Evolutionary conservation across 2,797 vertebrate species (phyloP).

Genomic region (Ficedula albicollis): DNA sequence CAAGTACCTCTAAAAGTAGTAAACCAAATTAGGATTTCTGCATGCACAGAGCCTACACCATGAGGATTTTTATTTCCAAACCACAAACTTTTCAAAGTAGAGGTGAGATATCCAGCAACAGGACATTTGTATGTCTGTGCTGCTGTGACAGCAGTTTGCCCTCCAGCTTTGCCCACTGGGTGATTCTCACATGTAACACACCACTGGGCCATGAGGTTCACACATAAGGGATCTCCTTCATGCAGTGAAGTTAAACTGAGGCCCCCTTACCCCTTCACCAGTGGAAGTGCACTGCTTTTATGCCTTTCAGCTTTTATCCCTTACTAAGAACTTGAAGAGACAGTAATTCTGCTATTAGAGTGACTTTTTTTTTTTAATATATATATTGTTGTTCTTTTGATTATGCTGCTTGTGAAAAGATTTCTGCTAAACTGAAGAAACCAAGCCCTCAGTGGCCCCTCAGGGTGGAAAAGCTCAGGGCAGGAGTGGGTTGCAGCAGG

Average conservation of each 20-base stretch:
- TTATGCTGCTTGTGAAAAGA: not conserved
- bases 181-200: not conserved
- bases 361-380: not conserved
- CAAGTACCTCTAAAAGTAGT: not conserved
- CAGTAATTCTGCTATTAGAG: not conserved
- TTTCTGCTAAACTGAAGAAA: not conserved
- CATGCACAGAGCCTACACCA: rapidly evolving
- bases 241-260: not conserved
- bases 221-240: not conserved
- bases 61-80: not conserved
- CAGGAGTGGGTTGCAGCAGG: not conserved
- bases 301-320: not conserved
- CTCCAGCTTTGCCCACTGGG: not conserved
- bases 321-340: not conserved
- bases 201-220: not conserved
- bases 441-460: not conserved
- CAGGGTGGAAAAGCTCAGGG: not conserved
- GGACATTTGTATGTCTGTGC: not conserved
- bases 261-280: not conserved
- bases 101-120: not conserved
- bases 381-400: not conserved
- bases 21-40: not conserved
- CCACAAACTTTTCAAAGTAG: not conserved
- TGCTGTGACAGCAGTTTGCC: not conserved
- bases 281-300: rapidly evolving